These are phyloP conservation scores for Capricornis sumatraensis DNA, from an alignment of 2,113 vertebrate genomes.

Conservation along the genomic window DNA sequence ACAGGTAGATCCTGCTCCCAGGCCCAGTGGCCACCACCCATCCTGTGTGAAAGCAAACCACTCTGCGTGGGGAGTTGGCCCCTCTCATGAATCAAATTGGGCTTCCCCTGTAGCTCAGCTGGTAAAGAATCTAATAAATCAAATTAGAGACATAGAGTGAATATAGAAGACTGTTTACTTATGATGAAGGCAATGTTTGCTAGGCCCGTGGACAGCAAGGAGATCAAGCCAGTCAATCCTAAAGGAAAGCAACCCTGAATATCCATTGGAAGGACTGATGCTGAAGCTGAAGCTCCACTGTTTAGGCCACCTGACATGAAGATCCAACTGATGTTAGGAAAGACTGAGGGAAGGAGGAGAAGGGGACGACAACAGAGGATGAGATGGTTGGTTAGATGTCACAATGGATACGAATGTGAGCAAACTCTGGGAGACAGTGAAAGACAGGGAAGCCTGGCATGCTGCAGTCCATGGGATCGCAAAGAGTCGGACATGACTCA, in stretches of 20 bases:
- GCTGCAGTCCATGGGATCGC: neutral
- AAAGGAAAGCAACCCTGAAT: neutral
- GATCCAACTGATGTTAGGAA: neutral
- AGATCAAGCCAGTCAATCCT: neutral
- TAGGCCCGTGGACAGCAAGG: neutral
- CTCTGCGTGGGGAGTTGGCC: neutral
- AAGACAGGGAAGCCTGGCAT: neutral
- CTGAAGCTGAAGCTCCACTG: neutral
- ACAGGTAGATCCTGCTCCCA: neutral
- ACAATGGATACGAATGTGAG: neutral
- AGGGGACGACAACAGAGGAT: neutral
- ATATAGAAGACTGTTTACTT: neutral
- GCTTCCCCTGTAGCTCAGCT: neutral
- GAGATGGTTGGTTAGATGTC: neutral
- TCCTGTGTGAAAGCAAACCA: neutral
- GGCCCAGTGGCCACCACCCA: neutral
- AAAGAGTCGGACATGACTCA: neutral
- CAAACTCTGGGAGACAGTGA: neutral
- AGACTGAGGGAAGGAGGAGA: neutral
- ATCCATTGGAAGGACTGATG: neutral
- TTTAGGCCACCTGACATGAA: neutral
- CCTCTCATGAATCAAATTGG: neutral
- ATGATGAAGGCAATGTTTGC: neutral
- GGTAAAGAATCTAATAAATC: neutral
- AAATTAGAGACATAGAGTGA: neutral